Evolutionary conservation across 2,113 vertebrate genomes (phyloP).

Genomic region (Oncorhynchus mykiss): DNA sequence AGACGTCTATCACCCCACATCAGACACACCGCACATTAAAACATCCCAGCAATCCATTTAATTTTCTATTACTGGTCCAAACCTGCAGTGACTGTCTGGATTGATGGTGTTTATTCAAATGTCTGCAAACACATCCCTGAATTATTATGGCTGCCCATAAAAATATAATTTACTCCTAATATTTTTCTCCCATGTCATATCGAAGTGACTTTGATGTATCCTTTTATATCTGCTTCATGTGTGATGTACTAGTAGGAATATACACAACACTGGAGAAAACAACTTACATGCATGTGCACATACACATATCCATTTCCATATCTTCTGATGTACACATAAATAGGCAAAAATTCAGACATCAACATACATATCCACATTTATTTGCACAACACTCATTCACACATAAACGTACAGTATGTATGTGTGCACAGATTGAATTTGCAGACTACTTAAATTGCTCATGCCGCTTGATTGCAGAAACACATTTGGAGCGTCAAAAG

Average conservation of each 20-base stretch:
- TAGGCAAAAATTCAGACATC: too few relatives aligned
- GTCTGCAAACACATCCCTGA: slow-evolving; percentile 36
- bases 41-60: slow-evolving; percentile 36
- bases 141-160: slow-evolving; percentile 34
- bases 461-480: slow-evolving; percentile 43
- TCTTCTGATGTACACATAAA: background rate
- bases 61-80: slow-evolving; percentile 39
- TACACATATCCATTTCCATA: background rate
- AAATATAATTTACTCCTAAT: slow-evolving; percentile 57
- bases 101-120: slow-evolving; percentile 56
- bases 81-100: slow-evolving; percentile 25
- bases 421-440: slow-evolving; percentile 34
- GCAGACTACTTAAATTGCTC: slow-evolving; percentile 24
- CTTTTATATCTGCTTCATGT: slow-evolving; percentile 24
- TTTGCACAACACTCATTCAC: background rate
- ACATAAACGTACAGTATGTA: background rate
- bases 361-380: too few relatives aligned
- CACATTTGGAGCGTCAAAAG: slow-evolving; percentile 50
- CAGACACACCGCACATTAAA: slow-evolving; percentile 27
- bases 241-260: slow-evolving; percentile 1
- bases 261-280: background rate
- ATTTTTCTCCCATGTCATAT: slow-evolving; percentile 29
- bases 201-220: slow-evolving; percentile 28
- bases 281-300: background rate
- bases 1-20: slow-evolving; percentile 29